Percentiles rank a stretch among this genome's conserved stretches.
Evolutionary conservation across 2,888 invertebrate genomes (phyloP).

Genomic region (Drosophila demipolita): DNA sequence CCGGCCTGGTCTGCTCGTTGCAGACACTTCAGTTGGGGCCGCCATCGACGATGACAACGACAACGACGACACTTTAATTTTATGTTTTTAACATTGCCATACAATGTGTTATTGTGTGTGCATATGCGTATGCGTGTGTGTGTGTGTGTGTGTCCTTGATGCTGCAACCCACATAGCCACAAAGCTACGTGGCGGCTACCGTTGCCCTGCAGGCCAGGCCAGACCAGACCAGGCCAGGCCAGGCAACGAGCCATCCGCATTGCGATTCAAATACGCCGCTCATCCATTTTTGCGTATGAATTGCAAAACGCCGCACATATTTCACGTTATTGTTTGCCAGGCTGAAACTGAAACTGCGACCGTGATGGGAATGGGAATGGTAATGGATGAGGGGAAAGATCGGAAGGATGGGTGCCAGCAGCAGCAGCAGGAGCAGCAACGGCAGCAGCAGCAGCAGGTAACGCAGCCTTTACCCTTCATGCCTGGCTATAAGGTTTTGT

Average conservation of each 20-base stretch:
- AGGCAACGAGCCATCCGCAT: constrained; percentile 37
- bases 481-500: constrained; percentile 22
- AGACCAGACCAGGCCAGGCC: background rate
- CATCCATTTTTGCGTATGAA: constrained; percentile 78
- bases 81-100: constrained; percentile 62
- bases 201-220: constrained; percentile 26
- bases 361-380: background rate
- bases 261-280: constrained; percentile 70
- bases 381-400: constrained; percentile 4
- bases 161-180: constrained; percentile 15
- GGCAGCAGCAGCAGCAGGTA: constrained; percentile 65
- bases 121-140: constrained; percentile 19
- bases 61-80: constrained; percentile 63
- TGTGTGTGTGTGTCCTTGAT: background rate
- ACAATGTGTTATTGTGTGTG: constrained; percentile 73
- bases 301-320: constrained; percentile 81
- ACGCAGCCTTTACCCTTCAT: constrained; percentile 57
- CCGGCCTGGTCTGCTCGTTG: constrained; percentile 2
- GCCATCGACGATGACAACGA: constrained; percentile 26
- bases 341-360: constrained; percentile 41
- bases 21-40: constrained; percentile 55
- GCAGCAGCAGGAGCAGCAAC: constrained; percentile 32
- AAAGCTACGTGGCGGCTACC: constrained; percentile 38
- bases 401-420: constrained; percentile 20
- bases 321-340: constrained; percentile 75